Base-by-base conservation (phyloP, 2,113 vertebrate species). In the Elaphurus davidianus region DNA sequence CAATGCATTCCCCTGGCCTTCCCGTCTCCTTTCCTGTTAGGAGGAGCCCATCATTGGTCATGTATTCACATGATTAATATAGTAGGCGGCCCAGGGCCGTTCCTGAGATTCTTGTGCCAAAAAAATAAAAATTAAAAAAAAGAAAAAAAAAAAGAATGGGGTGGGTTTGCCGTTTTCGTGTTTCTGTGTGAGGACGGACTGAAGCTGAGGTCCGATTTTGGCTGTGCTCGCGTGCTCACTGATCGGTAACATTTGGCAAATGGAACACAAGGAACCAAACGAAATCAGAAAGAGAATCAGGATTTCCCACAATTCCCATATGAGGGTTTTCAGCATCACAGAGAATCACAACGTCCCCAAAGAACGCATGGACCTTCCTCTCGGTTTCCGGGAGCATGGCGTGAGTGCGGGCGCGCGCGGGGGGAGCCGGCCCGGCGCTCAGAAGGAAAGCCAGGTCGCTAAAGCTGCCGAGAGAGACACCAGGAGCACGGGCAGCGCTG, bases 391-490 rank as follows among this genome's bases (percentile, higher is more conserved):
- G 98, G 98, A 98, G 97, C 97, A 97, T 97, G 98, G 97, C 95
- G 98, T 98, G 98, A 94, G 96, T 96, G 98, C 96, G 98, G 97
- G 98, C 95, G 96, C 74, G 97, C 94, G 94, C 95, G 82, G 91
- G 91, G 97, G 95, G 59, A 93, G 95, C 89, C 21, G 62, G 87
- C 96, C 96, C 97, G 91, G 79, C 96, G 98, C 99, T 99, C 97
- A 99, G 98, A 99, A 99, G 97, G 99, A 98, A 98, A 99, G 99
- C 99, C 99, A 99, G 99, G 99, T 99, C 98, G 99, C 99, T 98
- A 99, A 95, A 96, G 99, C 99, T 94, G 99, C 99, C 96, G 99
- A 99, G 98, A 99, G 99, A 82, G 99, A 98, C 97, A 96, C 99
- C 90, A 99, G 99, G 64, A 99, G 98, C 98, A 99, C 84, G n/a